Conservation (phyloP, 2,113 vertebrate species). For the Forbesichthys agassizii region DNA sequence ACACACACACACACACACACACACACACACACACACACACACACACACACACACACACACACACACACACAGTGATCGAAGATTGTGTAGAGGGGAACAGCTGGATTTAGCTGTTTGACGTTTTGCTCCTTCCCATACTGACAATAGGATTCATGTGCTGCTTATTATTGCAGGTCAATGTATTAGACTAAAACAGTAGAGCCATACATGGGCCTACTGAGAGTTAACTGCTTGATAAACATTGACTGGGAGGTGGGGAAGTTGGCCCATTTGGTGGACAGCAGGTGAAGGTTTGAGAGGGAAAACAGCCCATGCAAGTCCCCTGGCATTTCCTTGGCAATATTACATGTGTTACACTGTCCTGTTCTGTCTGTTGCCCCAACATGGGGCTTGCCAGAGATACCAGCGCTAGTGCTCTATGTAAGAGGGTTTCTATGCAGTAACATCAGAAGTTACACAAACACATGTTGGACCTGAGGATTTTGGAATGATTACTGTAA, state of each 20-base stretch:
- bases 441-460: constrained; percentile 33
- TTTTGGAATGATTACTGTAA: not conserved
- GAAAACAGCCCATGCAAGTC: constrained; percentile 74
- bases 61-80: not conserved
- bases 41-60: constrained; percentile 1
- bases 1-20: not conserved
- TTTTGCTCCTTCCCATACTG: no score
- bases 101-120: no score
- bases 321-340: constrained; percentile 28
- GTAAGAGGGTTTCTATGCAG: constrained; percentile 45
- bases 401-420: constrained; percentile 38
- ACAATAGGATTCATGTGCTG: not conserved
- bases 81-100: not conserved
- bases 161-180: no score
- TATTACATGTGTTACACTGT: constrained; percentile 46
- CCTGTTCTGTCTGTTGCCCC: constrained; percentile 21
- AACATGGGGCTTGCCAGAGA: constrained; percentile 32
- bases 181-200: no score
- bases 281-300: constrained; percentile 69
- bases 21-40: not conserved
- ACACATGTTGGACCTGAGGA: not conserved
- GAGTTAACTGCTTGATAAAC: constrained; percentile 23
- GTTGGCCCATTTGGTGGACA: not conserved
- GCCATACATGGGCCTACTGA: not conserved
- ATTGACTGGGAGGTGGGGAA: constrained; percentile 53